phyloP scores from a whole-genome alignment of 2,888 invertebrate species.

The Sussaba pulchella region DNA sequence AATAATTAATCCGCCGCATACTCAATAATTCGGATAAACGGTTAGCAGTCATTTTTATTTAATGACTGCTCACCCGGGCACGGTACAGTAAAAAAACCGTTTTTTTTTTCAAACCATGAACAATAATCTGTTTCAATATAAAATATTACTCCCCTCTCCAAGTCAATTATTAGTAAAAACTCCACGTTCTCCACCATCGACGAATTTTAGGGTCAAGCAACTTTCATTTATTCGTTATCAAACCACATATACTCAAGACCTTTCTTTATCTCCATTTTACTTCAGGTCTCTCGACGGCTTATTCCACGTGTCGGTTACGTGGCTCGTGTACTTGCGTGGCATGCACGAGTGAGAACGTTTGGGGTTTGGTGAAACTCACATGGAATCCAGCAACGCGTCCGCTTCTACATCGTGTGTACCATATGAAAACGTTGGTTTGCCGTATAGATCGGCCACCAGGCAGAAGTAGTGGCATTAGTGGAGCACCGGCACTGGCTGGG shows the following conservation, averaged over 20 bases:
- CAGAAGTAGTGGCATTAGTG: conserved; percentile 55
- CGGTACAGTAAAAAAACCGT: neutral
- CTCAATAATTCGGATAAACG: conserved; percentile 1
- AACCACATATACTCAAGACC: no score
- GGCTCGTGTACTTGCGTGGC: neutral
- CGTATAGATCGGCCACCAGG: conserved; percentile 27
- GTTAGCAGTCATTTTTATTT: no score
- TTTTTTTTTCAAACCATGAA: no score
- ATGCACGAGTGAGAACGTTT: neutral
- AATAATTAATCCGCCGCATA: conserved; percentile 26
- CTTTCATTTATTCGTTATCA: no score
- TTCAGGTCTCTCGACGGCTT: neutral
- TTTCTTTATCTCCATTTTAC: neutral
- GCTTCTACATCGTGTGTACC: conserved; percentile 19
- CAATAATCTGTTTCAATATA: no score
- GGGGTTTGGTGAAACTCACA: conserved; percentile 6
- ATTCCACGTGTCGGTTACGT: neutral
- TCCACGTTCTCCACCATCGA: no score
- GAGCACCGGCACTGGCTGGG: conserved; percentile 66
- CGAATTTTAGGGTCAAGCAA: no score
- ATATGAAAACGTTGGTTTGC: conserved; percentile 39
- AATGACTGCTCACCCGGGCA: no score
- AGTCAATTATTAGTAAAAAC: no score
- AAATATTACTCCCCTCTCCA: no score
- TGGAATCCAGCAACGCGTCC: conserved; percentile 22